Evolutionary conservation across 2,797 vertebrate genomes (phyloP).

Genomic region (Sebastes itinus): DNA sequence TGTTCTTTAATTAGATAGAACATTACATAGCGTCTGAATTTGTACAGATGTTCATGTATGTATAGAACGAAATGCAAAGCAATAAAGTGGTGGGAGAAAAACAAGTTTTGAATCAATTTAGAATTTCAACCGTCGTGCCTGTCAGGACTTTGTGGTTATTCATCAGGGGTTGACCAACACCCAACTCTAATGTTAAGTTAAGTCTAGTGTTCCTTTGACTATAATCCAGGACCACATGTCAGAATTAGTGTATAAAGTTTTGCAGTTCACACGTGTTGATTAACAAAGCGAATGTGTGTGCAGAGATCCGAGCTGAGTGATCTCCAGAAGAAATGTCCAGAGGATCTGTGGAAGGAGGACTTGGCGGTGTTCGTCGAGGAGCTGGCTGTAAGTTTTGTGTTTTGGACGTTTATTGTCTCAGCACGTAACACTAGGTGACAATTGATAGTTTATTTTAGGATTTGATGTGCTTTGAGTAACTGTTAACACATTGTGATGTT

Average conservation of each 20-base stretch:
- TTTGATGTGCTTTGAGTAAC: background rate
- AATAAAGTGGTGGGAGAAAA: background rate
- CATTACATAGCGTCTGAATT: too few species aligned
- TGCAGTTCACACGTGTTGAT: background rate
- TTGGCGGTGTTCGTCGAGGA: constrained; percentile 94
- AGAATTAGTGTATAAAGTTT: background rate
- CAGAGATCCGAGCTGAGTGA: constrained; percentile 92
- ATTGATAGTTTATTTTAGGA: background rate
- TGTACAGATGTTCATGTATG: too few species aligned
- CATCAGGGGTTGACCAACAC: background rate
- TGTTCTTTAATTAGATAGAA: too few species aligned
- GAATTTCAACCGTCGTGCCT: too few species aligned
- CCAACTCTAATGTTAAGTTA: background rate
- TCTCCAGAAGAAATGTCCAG: constrained; percentile 88
- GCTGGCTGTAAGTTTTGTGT: constrained; percentile 87
- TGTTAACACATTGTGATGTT: background rate
- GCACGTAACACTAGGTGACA: background rate
- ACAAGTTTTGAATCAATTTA: background rate
- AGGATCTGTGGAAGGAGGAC: constrained; percentile 97
- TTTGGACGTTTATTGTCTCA: background rate
- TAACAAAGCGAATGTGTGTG: constrained; percentile 19
- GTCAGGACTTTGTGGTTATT: background rate
- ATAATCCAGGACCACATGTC: background rate
- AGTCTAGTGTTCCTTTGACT: too few species aligned
- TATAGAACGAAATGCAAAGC: background rate